phyloP scores from a whole-genome alignment of 1,140 invertebrate species.

The Euwallacea fornicatus region DNA sequence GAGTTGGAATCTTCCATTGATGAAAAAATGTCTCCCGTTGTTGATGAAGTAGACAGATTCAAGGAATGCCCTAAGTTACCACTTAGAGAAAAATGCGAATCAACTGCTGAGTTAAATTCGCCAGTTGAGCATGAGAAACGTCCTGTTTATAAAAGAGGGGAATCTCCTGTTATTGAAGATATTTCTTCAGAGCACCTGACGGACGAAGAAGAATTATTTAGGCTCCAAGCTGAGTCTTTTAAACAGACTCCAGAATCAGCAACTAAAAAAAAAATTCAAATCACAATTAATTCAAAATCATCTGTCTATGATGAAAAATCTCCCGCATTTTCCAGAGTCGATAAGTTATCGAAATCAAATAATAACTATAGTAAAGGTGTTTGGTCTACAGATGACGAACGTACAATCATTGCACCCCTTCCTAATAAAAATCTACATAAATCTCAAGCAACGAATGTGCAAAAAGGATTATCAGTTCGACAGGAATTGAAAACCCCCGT shows the following conservation, averaged over 20 bases:
- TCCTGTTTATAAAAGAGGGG: neutral
- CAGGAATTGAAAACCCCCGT: neutral
- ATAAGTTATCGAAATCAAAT: neutral
- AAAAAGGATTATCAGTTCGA: neutral
- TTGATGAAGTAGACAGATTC: too few species aligned
- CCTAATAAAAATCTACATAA: neutral
- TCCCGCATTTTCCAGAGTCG: neutral
- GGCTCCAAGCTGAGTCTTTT: neutral
- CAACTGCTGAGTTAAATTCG: neutral
- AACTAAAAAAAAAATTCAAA: neutral
- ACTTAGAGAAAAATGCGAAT: neutral
- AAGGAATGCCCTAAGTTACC: neutral
- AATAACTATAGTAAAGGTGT: neutral
- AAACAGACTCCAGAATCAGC: neutral
- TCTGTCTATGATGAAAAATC: slow-evolving; percentile 5
- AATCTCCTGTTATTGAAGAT: neutral
- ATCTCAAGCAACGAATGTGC: neutral
- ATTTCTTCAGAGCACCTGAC: neutral
- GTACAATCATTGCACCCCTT: neutral
- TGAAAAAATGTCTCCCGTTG: too few species aligned
- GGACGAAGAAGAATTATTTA: neutral
- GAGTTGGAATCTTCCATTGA: too few species aligned
- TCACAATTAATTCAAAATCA: neutral
- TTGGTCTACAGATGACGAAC: neutral
- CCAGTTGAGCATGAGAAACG: neutral